phyloP scores from a whole-genome alignment of 2,888 invertebrate genomes.

The Penaeus monodon region DNA sequence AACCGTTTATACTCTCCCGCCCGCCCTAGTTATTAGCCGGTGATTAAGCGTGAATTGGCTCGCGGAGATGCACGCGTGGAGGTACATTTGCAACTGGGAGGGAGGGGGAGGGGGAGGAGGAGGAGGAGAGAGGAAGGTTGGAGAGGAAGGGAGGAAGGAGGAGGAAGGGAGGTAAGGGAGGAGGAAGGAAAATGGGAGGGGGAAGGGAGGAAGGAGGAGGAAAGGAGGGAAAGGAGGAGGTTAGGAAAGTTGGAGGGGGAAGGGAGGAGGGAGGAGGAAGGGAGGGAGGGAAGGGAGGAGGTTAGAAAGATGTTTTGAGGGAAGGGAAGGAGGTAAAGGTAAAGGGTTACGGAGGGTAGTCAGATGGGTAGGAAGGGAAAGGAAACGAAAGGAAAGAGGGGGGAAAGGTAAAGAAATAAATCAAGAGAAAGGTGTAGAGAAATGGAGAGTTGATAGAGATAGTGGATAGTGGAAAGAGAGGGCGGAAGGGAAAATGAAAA shows the following conservation, averaged over 20 bases:
- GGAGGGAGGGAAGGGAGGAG: not conserved
- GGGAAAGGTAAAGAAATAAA: no score
- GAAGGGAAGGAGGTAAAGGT: not conserved
- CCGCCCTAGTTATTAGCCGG: no score
- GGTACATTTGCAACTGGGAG: not conserved
- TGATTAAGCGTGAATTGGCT: constrained; percentile 1
- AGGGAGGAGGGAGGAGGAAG: no score
- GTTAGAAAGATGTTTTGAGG: not conserved
- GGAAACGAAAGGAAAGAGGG: not conserved
- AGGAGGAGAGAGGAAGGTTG: not conserved
- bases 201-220: not conserved
- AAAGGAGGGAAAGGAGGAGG: not conserved
- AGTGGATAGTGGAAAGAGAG: no score
- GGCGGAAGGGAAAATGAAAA: not conserved
- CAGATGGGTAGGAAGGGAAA: no score
- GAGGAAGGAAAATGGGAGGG: not conserved
- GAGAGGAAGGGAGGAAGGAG: not conserved
- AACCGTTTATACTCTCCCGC: no score
- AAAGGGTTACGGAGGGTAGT: not conserved
- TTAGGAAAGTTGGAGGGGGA: not conserved
- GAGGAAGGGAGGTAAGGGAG: no score
- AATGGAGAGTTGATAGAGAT: not conserved
- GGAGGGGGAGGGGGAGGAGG: not conserved
- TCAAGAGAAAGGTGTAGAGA: not conserved
- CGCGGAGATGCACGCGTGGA: not conserved